phyloP scores from a whole-genome alignment of 2,888 invertebrate species.

The Drosophila rubida region DNA sequence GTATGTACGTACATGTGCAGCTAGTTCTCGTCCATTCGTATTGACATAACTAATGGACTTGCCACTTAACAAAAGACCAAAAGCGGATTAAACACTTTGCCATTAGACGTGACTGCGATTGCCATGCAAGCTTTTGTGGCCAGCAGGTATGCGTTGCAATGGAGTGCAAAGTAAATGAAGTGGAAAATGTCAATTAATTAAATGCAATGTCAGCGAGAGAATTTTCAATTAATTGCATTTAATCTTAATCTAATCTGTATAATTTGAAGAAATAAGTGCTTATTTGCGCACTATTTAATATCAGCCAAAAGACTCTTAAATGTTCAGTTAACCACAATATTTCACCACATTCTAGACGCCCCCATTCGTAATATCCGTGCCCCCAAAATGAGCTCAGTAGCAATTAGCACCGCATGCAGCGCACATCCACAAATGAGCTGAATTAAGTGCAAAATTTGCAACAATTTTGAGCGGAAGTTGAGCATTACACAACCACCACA shows the following conservation, averaged over 20 bases:
- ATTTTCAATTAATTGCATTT: not conserved
- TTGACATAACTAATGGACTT: constrained; percentile 53
- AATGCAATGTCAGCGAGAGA: not conserved
- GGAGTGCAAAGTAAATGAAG: not conserved
- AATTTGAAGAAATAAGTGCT: not conserved
- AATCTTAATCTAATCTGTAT: not conserved
- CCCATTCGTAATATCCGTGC: not conserved
- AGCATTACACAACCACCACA: constrained; percentile 29
- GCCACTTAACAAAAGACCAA: constrained; percentile 11
- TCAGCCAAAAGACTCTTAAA: not conserved
- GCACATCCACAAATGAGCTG: constrained; percentile 44
- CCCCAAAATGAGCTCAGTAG: constrained; percentile 34
- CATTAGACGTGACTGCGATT: not conserved
- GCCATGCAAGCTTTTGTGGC: not conserved
- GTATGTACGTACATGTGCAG: not conserved
- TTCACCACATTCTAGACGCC: not conserved
- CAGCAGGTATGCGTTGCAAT: not conserved
- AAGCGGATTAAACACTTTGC: not conserved
- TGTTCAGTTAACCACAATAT: not conserved
- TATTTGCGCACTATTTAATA: not conserved
- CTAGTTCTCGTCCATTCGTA: constrained; percentile 11
- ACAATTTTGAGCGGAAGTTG: constrained; percentile 34
- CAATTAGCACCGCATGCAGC: constrained; percentile 52
- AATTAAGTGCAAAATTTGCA: constrained; percentile 50
- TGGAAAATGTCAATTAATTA: not conserved